These are phyloP conservation scores for Oceanodroma leucorhoa DNA, from an alignment of 2,797 vertebrate genomes.

Conservation along the genomic window DNA sequence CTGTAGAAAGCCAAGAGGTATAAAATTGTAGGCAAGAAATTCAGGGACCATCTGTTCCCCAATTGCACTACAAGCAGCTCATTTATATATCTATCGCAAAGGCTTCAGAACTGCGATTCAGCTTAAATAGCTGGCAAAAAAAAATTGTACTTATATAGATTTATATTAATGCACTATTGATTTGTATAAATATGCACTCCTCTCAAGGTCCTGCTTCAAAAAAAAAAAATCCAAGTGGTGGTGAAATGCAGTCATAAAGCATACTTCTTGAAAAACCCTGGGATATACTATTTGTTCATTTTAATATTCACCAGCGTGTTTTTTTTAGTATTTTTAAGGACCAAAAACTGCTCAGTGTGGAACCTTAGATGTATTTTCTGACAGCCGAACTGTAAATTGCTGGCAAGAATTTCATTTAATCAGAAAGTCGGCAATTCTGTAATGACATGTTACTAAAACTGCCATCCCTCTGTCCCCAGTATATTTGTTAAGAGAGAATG, in stretches of 20 bases:
- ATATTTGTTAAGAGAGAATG: background rate
- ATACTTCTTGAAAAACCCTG: background rate
- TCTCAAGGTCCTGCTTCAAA: background rate
- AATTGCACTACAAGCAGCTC: background rate
- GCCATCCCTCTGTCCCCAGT: background rate
- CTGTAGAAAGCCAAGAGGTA: background rate
- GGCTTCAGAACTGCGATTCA: background rate
- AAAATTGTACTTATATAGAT: background rate
- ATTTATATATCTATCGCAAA: background rate
- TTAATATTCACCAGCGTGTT: background rate
- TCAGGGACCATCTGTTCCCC: background rate
- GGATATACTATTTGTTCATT: background rate
- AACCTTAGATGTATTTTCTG: background rate
- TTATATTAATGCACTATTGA: background rate
- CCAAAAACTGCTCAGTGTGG: background rate
- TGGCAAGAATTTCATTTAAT: background rate
- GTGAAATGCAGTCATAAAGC: background rate
- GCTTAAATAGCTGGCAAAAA: background rate
- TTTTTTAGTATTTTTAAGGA: background rate
- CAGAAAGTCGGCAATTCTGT: background rate
- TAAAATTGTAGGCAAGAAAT: background rate
- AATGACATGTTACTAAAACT: background rate
- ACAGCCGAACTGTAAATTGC: background rate
- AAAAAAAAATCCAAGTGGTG: background rate
- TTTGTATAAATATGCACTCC: background rate